Evolutionary conservation across 2,797 vertebrate genomes (phyloP).

Genomic region (Glyptemys insculpta): DNA sequence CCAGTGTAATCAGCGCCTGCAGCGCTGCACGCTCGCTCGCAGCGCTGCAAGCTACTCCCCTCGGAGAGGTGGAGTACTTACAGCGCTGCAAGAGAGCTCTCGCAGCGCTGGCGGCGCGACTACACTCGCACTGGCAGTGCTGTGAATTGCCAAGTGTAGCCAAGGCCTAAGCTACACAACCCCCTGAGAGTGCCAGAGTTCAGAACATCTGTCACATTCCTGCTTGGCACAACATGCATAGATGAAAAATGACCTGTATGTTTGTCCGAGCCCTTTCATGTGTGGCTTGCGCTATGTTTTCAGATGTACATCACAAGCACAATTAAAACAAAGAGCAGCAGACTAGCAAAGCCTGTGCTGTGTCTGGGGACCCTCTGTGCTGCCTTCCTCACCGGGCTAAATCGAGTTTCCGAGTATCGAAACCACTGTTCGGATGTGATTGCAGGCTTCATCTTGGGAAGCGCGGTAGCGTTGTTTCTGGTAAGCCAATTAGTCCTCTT

Average conservation of each 20-base stretch:
- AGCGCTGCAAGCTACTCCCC: too few species aligned
- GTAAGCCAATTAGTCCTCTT: constrained; percentile 76
- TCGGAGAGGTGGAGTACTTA: too few species aligned
- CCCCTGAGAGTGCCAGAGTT: not conserved
- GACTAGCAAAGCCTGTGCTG: constrained; percentile 95
- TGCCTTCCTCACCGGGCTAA: constrained; percentile 95
- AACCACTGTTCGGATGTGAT: constrained; percentile 98
- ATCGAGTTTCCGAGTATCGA: constrained; percentile 96
- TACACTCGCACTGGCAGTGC: too few species aligned
- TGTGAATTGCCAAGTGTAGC: too few species aligned
- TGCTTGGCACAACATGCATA: not conserved
- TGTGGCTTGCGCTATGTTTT: constrained; percentile 46
- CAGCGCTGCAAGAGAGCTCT: too few species aligned
- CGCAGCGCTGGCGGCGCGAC: too few species aligned
- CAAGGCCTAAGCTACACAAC: not conserved
- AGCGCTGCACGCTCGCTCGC: too few species aligned
- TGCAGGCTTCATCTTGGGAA: constrained; percentile 95
- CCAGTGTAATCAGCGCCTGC: too few species aligned
- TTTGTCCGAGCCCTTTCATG: not conserved
- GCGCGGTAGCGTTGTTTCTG: constrained; percentile 94
- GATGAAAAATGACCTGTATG: not conserved
- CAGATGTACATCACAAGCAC: constrained; percentile 99
- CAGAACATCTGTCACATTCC: not conserved
- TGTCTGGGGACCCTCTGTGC: constrained; percentile 95
- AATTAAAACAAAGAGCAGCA: constrained; percentile 97